phyloP scores from a whole-genome alignment of 1,140 invertebrate species.

The Chironomus striatipennis region DNA sequence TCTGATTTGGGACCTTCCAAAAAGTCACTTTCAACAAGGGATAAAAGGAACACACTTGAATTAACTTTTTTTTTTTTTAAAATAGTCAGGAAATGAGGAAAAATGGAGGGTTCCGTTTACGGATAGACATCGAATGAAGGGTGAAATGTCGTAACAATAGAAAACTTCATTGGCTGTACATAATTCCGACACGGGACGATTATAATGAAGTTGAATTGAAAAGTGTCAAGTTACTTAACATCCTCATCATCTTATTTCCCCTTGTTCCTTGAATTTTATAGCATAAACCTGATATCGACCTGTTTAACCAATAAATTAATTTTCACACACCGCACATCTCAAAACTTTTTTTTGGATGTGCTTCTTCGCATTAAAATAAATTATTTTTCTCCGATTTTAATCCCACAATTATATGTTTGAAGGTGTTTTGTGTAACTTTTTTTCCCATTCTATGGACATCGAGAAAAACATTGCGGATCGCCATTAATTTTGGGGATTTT shows the following conservation, averaged over 20 bases:
- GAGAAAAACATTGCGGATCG: neutral
- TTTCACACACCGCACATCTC: neutral
- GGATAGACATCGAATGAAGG: neutral
- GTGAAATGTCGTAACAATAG: neutral
- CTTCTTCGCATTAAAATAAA: too few relatives aligned
- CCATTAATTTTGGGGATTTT: constrained; percentile 13
- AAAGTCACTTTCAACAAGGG: neutral
- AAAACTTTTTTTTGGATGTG: too few relatives aligned
- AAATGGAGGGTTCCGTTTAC: neutral
- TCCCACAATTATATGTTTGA: constrained; percentile 19
- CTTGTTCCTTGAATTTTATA: too few relatives aligned
- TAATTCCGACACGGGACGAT: neutral
- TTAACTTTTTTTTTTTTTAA: too few relatives aligned
- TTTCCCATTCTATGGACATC: neutral
- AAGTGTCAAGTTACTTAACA: constrained; percentile 13
- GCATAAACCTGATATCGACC: neutral
- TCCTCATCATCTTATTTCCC: neutral
- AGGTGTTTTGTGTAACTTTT: constrained; percentile 18
- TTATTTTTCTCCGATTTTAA: neutral
- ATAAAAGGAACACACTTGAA: neutral
- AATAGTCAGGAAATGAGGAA: neutral
- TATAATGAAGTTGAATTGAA: neutral
- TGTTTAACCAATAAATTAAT: constrained; percentile 6
- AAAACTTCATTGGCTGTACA: neutral
- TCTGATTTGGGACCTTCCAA: neutral